phyloP scores from a whole-genome alignment of 2,888 invertebrate genomes.

The Helleia helle region DNA sequence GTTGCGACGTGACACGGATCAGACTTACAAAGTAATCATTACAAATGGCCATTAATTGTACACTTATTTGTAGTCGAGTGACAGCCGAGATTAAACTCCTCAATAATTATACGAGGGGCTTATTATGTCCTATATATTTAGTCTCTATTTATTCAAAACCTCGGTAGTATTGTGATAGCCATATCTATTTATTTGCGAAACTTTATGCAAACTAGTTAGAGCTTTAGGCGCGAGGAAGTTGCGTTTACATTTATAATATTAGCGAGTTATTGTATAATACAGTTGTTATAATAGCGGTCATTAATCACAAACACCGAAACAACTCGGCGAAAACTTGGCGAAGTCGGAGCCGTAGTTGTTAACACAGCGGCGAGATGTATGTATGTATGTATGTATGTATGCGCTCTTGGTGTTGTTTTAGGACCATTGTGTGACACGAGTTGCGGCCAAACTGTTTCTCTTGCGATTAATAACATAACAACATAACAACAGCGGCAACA shows the following conservation, averaged over 20 bases:
- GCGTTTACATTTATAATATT: conserved; percentile 3
- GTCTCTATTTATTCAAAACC: too few species aligned
- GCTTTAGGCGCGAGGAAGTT: too few species aligned
- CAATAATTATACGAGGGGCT: too few species aligned
- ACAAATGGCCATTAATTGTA: conserved; percentile 2
- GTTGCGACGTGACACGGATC: neutral
- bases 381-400: too few species aligned
- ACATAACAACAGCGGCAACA: too few species aligned
- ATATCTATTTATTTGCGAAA: too few species aligned
- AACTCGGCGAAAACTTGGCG: neutral
- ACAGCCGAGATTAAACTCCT: too few species aligned
- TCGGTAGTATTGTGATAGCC: too few species aligned
- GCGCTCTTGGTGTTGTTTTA: conserved; percentile 3
- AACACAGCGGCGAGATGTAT: neutral
- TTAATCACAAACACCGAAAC: neutral
- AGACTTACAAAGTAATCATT: conserved; percentile 2
- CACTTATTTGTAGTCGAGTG: neutral
- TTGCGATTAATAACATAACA: neutral
- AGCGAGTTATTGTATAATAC: conserved; percentile 5
- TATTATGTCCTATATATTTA: too few species aligned
- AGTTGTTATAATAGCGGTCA: conserved; percentile 1
- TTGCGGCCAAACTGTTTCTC: neutral
- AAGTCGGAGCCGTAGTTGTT: neutral
- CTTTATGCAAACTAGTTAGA: too few species aligned
- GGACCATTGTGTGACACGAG: neutral